Base-by-base conservation (phyloP, 2,113 vertebrate species). In the Tinamus guttatus region DNA sequence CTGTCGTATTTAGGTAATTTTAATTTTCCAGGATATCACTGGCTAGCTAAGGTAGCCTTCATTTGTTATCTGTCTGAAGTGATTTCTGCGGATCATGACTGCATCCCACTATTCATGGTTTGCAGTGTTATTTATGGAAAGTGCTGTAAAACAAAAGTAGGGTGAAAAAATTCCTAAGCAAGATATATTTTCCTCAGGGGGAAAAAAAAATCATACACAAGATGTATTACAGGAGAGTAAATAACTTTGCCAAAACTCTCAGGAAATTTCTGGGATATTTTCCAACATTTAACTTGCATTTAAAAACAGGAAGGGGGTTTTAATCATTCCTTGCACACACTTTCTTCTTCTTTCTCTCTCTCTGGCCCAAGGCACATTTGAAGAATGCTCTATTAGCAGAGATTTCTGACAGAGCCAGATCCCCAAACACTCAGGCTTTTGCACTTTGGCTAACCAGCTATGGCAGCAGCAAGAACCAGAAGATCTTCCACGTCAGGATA, bases 131-230 rank as follows among this genome's bases (percentile, higher is more conserved):
- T 51, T 32, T 75, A 3, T 43, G 81, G 51, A 43, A 36, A 64
- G 6, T 7, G 3, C 15, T 58, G 36, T 52, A 13, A 34, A 64
- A 64, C 3, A 2, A 63, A 76, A 69, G 4, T 3, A n/a, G 14
- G 5, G 5, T 52, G 15, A 82, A 40, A 85, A 65, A 65, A 36
- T 62, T 69, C 32, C 52, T 38, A 3, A 25, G 8, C 68, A 83
- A 14, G 0, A 1, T 32, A 5, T 1, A 0, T 32, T 73, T 80
- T 80, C 36, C 17, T n/a, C 3, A n/a, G 15, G 21, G 9, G 10
- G 11, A 47, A 47, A 49, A 56, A 52, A 77, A 89, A 93, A 41
- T n/a, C 58, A 77, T 58, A 10, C 5, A 2, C 2, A 19, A 80
- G 1, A 4, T 63, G 3, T 76, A 7, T 49, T 27, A 45, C 7